Base-by-base conservation (phyloP, 2,797 vertebrate genomes). In the Synaphobranchus kaupii region DNA sequence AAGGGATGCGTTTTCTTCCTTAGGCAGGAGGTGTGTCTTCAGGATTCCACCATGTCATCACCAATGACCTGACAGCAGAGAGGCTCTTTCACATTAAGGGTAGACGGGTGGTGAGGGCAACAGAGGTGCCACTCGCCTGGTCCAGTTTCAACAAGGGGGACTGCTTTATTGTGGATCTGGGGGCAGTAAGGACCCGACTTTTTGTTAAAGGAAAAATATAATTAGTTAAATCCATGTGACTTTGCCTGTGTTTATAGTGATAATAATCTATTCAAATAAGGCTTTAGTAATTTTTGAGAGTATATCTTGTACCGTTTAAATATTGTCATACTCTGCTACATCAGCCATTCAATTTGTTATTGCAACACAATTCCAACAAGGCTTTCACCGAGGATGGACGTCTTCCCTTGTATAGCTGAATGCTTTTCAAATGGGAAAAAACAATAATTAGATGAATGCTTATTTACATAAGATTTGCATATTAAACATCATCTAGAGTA, bases 161-260 rank as follows among this genome's bases (percentile, higher is more conserved):
- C 52, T 97, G 96, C 89, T 97, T 97, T 92, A 96, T 97, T 90
- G 68, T 96, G 56, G 96, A 97, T 86, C 95, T 96, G 0, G 96
- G 96, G 91, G 84, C 63, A 1, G 96, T 97, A 94, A 95, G 96
- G 34, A 17, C 34, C 83, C 13, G 3, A 39, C 52, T 54, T 78
- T 44, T 34, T 78, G 39, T 73, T 44, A 78, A 34, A 73, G 63
- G 63, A 68, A n/a, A 28, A 68, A 28, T 12, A 9, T 15, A 9
- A 7, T n/a, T 28, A 28, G 2, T 68, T 68, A 28, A 68, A 68
- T n/a, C 7, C n/a, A 68, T 8, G n/a, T 28, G 25, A 58, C 4
- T 1, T 58, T 58, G 56, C 56, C 15, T 20, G 17, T 58, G 56
- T 17, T 20, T 20, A 20, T 58, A 4, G 56, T 58, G 56, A 58